These are phyloP conservation scores for Varanus salvator DNA, from an alignment of 2,113 vertebrate genomes.

Conservation along the genomic window DNA sequence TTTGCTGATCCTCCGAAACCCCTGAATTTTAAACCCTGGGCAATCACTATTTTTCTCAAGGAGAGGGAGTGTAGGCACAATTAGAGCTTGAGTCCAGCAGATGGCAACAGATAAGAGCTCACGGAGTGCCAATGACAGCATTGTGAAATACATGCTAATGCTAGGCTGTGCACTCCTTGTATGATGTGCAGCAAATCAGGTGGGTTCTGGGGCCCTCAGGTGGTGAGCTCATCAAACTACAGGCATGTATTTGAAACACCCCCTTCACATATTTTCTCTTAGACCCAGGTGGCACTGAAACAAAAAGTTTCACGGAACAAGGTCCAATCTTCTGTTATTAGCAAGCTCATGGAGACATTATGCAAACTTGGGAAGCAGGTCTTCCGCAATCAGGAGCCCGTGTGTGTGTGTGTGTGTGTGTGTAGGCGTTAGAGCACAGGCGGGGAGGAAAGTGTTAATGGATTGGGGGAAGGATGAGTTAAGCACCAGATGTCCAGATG, in stretches of 20 bases:
- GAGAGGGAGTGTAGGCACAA: not conserved
- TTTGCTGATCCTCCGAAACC: not conserved
- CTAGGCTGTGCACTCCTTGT: not conserved
- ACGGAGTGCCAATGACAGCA: not conserved
- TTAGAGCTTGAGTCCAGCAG: not conserved
- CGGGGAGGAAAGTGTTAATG: slow-evolving; percentile 59
- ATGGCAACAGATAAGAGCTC: not conserved
- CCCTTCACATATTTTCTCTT: not conserved
- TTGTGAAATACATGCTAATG: not conserved
- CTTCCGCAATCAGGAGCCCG: not conserved
- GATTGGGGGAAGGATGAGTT: not conserved
- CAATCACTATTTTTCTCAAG: not conserved
- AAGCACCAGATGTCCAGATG: slow-evolving; percentile 67
- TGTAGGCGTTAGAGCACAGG: not conserved
- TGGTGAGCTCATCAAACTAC: not conserved
- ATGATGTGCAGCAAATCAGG: not conserved
- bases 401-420: not conserved
- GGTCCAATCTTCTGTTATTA: not conserved
- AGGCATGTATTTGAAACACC: not conserved
- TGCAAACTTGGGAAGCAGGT: not conserved
- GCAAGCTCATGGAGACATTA: not conserved
- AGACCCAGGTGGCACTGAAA: not conserved
- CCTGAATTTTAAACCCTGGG: not conserved
- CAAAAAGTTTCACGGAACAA: not conserved
- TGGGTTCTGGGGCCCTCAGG: not conserved